Evolutionary conservation across 2,888 invertebrate species (phyloP), one percentile per base, ranked within the genome.

Genomic region (Ectobius pallidus): DNA sequence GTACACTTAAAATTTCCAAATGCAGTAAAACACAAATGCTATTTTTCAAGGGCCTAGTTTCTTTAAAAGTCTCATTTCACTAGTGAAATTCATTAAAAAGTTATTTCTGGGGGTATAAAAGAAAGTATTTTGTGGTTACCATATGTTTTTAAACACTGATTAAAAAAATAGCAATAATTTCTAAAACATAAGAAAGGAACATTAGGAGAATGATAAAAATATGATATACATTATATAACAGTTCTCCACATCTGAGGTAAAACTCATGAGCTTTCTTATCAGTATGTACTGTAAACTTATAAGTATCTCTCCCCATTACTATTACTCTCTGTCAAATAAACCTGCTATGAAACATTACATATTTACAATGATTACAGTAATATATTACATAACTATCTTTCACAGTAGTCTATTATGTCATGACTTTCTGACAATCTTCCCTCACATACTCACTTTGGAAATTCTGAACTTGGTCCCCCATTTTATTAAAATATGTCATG

Each of bases 331-430:
- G n/a, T n/a, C n/a, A n/a, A n/a, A n/a, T n/a, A n/a, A n/a, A n/a
- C n/a, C n/a, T n/a, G n/a, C n/a, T 58, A 58, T 32, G 4, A 9
- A 44, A 44, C n/a, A 42, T 65, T 65, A 65, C 65, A 65, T 46
- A 65, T 65, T 39, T 65, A 65, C 65, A 65, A 7, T 65, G 44
- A 65, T 30, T 46, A 65, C 27, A 25, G 27, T 46, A 58, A 30
- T 25, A 30, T n/a, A 58, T 27, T 55, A 9, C 30, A 58, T 25
- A n/a, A 30, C 22, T 25, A 9, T 11, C 52, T 30, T 58, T 14
- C 30, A 58, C 16, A 6, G n/a, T n/a, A n/a, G n/a, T n/a, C n/a
- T n/a, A n/a, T 18, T 30, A 55, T 27, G 9, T 16, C 18, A 18
- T 30, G 58, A 58, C 30, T 58, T 58, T 22, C 55, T 58, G 58